Conservation (phyloP, 2,888 invertebrate genomes). For the Campopleginae sp. region DNA sequence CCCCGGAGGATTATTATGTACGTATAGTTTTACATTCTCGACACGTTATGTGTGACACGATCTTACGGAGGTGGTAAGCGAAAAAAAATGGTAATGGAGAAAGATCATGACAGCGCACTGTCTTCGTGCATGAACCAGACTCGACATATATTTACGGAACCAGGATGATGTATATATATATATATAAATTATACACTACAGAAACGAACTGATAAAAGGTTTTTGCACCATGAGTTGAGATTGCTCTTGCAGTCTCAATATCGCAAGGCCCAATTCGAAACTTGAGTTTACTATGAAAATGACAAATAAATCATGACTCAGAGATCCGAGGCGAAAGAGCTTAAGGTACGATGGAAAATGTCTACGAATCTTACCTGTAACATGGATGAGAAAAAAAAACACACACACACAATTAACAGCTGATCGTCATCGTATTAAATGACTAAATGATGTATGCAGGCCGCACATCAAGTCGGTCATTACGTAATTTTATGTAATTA, state of each 20-base stretch:
- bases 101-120: not conserved
- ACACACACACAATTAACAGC: not conserved
- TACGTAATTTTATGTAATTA: constrained; percentile 22
- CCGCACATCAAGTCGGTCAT: not conserved
- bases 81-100: not conserved
- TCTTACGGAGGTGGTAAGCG: not conserved
- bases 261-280: not conserved
- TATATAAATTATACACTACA: constrained; percentile 1
- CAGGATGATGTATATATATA: not conserved
- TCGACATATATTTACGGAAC: not conserved
- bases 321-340: not conserved
- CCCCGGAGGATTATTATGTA: not conserved
- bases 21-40: constrained; percentile 1
- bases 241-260: not conserved
- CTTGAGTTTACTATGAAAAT: not conserved
- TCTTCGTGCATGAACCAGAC: constrained; percentile 21
- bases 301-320: not conserved
- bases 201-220: constrained; percentile 5
- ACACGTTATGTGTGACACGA: not conserved
- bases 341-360: not conserved
- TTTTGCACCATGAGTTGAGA: not conserved
- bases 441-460: not conserved
- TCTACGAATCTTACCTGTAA: constrained; percentile 60
- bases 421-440: not conserved
- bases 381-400: constrained; percentile 40